Percentiles rank a stretch among this genome's conserved stretches.
Conservation (phyloP, 2,113 vertebrate species). For the Boulengeromyrus knoepffleri region DNA sequence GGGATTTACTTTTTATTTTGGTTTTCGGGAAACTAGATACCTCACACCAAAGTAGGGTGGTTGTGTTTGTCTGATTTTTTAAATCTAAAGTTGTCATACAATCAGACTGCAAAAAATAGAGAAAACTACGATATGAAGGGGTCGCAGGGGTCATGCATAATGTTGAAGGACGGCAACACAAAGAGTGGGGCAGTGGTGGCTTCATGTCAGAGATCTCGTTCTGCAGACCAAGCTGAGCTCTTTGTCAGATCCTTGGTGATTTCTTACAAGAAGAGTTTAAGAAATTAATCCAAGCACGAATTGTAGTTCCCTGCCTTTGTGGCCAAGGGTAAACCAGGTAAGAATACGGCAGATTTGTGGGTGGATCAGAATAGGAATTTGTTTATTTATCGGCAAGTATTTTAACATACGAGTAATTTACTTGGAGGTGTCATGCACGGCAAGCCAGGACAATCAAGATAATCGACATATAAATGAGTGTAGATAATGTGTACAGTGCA, state of each 20-base stretch:
- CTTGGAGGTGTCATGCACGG: neutral
- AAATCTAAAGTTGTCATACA: neutral
- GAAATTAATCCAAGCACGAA: neutral
- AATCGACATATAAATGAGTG: neutral
- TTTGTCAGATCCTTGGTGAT: neutral
- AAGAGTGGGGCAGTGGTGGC: neutral
- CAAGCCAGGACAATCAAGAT: neutral
- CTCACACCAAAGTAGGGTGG: neutral
- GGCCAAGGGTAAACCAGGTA: neutral
- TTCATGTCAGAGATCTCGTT: neutral
- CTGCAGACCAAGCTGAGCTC: neutral
- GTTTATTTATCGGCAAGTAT: neutral
- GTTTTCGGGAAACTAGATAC: neutral
- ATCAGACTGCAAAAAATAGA: neutral
- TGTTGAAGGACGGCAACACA: neutral
- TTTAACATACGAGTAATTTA: neutral
- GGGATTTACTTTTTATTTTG: neutral
- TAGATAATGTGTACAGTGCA: neutral
- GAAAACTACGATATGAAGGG: neutral
- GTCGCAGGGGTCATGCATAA: neutral
- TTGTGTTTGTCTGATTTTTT: neutral
- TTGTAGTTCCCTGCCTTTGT: neutral
- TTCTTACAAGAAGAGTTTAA: neutral
- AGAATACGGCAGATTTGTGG: neutral
- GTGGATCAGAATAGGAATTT: neutral